These are phyloP conservation scores for Chirona hameri DNA, from an alignment of 2,888 invertebrate species.

Conservation along the genomic window DNA sequence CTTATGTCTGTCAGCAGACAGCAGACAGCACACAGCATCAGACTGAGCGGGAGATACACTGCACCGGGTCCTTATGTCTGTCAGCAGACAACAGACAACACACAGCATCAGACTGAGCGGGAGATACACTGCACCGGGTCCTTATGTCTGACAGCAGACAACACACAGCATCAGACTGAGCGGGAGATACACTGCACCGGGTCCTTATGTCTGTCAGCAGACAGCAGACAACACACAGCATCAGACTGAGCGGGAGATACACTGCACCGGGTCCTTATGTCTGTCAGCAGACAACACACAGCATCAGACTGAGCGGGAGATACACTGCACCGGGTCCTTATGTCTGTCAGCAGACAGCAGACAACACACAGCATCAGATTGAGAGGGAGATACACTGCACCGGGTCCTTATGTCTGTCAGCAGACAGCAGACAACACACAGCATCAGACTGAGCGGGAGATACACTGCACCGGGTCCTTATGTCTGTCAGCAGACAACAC, in stretches of 20 bases:
- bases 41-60: too few relatives aligned
- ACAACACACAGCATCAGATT: constrained; percentile 90
- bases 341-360: constrained; percentile 61
- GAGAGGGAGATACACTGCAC: constrained; percentile 87
- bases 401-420: constrained; percentile 82
- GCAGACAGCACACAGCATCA: too few relatives aligned
- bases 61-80: too few relatives aligned
- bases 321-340: too few relatives aligned
- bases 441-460: constrained; percentile 84
- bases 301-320: too few relatives aligned
- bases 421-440: constrained; percentile 50
- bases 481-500: constrained; percentile 62
- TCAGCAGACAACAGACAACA: constrained; percentile 58
- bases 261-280: constrained; percentile 93
- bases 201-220: constrained; percentile 80
- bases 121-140: constrained; percentile 90
- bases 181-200: constrained; percentile 91
- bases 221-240: constrained; percentile 52
- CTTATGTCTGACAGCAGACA: constrained; percentile 65
- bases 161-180: constrained; percentile 69
- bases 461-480: constrained; percentile 89
- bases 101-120: constrained; percentile 84
- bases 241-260: constrained; percentile 84
- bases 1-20: constrained; percentile 65
- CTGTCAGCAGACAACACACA: constrained; percentile 51